Conservation (phyloP, 1,140 invertebrate species). For the Ooceraea biroi region DNA sequence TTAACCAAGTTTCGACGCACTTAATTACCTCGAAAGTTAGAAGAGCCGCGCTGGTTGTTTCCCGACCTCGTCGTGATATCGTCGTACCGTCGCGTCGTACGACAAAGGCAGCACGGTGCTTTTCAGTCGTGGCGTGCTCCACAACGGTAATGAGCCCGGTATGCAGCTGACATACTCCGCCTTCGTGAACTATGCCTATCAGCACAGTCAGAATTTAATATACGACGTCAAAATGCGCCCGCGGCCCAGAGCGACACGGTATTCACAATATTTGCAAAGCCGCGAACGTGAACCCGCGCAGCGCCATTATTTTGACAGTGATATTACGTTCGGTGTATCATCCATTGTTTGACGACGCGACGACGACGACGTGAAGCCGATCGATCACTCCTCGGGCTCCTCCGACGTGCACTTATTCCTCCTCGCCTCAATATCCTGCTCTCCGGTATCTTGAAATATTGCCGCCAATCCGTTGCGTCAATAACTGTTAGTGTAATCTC, state of each 20-base stretch:
- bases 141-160: conserved; percentile 58
- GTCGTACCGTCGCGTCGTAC: conserved; percentile 5
- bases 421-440: neutral
- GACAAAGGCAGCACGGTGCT: conserved; percentile 28
- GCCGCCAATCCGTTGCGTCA: conserved; percentile 2
- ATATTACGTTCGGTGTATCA: conserved; percentile 28
- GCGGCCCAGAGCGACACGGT: neutral
- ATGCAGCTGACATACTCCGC: conserved; percentile 27
- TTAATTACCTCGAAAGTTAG: conserved; percentile 78
- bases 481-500: conserved; percentile 7
- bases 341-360: conserved; percentile 1
- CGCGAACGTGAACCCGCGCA: neutral
- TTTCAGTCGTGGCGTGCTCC: conserved; percentile 37
- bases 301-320: conserved; percentile 6
- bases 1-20: conserved; percentile 78
- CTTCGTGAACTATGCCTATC: conserved; percentile 55
- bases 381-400: neutral
- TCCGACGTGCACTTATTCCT: neutral
- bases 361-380: conserved; percentile 1
- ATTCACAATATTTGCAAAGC: conserved; percentile 58
- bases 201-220: conserved; percentile 35
- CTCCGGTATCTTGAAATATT: conserved; percentile 11
- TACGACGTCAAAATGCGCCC: conserved; percentile 20
- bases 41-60: conserved; percentile 9
- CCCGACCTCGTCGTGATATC: conserved; percentile 47